Evolutionary conservation across 2,113 vertebrate genomes (phyloP).

Genomic region (Plestiodon gilberti): DNA sequence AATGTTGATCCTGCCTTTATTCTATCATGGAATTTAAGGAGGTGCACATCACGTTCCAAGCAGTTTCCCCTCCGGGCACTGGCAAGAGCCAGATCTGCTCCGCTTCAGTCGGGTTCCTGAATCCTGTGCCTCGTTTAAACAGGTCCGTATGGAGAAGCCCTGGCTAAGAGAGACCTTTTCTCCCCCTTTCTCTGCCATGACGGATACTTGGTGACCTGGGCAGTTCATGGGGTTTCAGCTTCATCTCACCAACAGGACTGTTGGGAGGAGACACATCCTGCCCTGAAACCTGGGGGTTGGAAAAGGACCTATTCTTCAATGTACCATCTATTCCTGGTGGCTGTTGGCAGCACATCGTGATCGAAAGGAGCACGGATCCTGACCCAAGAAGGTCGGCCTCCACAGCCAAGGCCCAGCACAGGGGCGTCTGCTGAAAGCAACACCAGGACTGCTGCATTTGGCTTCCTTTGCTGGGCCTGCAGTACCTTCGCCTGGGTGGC

Average conservation of each 20-base stretch:
- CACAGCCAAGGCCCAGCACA: neutral
- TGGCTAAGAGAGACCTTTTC: neutral
- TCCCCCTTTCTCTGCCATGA: neutral
- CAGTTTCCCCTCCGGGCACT: no score
- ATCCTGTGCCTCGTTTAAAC: neutral
- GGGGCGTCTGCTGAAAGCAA: neutral
- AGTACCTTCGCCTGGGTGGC: neutral
- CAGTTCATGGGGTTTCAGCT: no score
- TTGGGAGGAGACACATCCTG: no score
- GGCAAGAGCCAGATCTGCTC: no score
- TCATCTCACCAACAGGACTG: neutral
- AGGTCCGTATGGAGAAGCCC: neutral
- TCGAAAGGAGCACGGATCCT: neutral
- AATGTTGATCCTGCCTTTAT: no score
- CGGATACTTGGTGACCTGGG: neutral
- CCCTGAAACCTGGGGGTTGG: neutral
- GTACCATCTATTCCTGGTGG: no score
- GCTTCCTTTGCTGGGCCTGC: neutral
- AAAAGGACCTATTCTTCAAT: neutral
- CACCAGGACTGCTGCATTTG: neutral
- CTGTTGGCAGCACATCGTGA: neutral
- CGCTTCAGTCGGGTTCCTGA: neutral
- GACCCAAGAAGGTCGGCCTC: no score
- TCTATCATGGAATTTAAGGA: no score
- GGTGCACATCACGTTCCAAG: no score